Percentiles rank a stretch among this genome's conserved stretches.
phyloP scores from a whole-genome alignment of 2,888 invertebrate genomes.

The Tricholauxania praeusta region DNA sequence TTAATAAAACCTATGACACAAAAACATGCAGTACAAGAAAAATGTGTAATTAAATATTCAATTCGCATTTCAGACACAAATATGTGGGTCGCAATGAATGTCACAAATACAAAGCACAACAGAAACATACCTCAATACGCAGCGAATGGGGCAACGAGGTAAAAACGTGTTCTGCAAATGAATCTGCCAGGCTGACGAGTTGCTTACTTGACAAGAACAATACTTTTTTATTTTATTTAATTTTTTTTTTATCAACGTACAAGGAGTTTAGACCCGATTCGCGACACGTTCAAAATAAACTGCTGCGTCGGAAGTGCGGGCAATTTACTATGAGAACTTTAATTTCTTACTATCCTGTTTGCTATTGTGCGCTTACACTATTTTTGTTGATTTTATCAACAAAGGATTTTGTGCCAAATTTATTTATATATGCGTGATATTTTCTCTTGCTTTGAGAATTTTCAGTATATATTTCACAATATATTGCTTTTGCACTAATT shows the following conservation, averaged over 20 bases:
- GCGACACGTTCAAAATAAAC: neutral
- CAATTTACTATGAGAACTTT: neutral
- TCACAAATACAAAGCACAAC: slow-evolving; percentile 2
- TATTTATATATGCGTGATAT: too few relatives aligned
- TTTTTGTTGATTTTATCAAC: too few relatives aligned
- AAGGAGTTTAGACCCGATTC: neutral
- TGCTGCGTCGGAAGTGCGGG: neutral
- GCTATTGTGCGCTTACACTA: neutral
- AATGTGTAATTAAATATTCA: too few relatives aligned
- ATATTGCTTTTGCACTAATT: too few relatives aligned
- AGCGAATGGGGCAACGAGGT: slow-evolving; percentile 8
- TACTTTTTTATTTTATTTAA: neutral
- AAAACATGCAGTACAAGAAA: too few relatives aligned
- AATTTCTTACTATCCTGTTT: neutral
- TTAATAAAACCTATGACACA: too few relatives aligned
- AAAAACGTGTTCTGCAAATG: slow-evolving; percentile 20
- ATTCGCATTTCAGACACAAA: too few relatives aligned
- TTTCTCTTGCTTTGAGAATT: neutral
- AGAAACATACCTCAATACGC: slow-evolving; percentile 16
- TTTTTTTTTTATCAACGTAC: too few relatives aligned
- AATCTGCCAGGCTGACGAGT: neutral
- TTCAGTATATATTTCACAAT: neutral
- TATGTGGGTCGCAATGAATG: neutral
- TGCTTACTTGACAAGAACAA: neutral
- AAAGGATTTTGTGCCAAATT: too few relatives aligned